phyloP scores from a whole-genome alignment of 1,140 invertebrate genomes.

The Plodia interpunctella region DNA sequence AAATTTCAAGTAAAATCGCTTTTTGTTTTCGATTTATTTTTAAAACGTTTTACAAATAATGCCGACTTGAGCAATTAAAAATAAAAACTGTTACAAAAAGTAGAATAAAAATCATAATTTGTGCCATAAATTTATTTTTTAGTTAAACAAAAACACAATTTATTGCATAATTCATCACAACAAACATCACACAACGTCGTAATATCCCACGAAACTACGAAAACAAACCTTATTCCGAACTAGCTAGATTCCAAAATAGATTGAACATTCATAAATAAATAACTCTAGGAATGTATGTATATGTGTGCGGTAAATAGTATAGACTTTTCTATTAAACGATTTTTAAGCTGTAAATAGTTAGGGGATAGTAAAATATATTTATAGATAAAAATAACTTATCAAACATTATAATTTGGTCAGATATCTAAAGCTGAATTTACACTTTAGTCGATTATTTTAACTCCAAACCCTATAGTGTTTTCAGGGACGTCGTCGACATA shows the following conservation, averaged over 20 bases:
- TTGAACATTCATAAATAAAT: constrained; percentile 23
- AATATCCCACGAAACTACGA: constrained; percentile 9
- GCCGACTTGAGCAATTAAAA: no score
- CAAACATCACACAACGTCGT: constrained; percentile 15
- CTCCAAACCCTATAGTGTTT: no score
- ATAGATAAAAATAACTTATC: constrained; percentile 4
- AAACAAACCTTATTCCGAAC: constrained; percentile 1
- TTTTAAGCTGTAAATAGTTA: not conserved
- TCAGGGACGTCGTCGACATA: no score
- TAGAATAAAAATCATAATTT: constrained; percentile 30
- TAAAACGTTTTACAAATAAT: no score
- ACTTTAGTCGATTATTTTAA: no score
- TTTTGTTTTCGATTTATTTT: no score
- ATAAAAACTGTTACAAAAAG: no score
- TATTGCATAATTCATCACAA: constrained; percentile 44
- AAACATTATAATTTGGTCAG: constrained; percentile 5
- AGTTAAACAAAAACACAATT: constrained; percentile 47
- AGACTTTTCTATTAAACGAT: constrained; percentile 12
- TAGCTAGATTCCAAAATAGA: constrained; percentile 20
- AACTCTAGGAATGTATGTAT: constrained; percentile 40
- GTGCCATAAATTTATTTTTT: constrained; percentile 61
- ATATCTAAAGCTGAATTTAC: no score
- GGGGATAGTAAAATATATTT: not conserved
- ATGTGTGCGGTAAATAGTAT: constrained; percentile 26
- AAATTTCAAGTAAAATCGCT: no score